phyloP scores from a whole-genome alignment of 1,140 invertebrate species.

The Trichogramma pretiosum region DNA sequence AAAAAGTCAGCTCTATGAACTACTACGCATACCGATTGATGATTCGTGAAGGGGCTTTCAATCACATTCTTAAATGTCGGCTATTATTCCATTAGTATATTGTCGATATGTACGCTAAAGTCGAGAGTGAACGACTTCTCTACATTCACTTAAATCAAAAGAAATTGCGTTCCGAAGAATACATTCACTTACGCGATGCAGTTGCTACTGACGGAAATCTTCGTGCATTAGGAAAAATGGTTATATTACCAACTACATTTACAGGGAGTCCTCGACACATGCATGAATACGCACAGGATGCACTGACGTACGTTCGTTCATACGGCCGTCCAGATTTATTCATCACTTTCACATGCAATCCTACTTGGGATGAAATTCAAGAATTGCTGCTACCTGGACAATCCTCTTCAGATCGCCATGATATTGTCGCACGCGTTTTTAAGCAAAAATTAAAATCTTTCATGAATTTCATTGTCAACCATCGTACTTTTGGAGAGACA shows the following conservation, averaged over 20 bases:
- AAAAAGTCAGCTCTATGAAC: conserved; percentile 31
- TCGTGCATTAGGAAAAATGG: conserved; percentile 26
- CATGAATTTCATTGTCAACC: conserved; percentile 35
- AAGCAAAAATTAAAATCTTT: conserved; percentile 42
- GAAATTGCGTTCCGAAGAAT: conserved; percentile 40
- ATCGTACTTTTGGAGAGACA: conserved; percentile 33
- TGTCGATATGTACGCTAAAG: conserved; percentile 46
- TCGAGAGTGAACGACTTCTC: conserved; percentile 39
- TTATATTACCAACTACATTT: conserved; percentile 40
- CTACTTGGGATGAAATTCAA: too few species aligned
- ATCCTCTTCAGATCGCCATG: conserved; percentile 34
- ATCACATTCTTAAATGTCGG: conserved; percentile 13
- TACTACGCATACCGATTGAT: conserved; percentile 38
- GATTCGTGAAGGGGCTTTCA: conserved; percentile 14
- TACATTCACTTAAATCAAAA: conserved; percentile 41
- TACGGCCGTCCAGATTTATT: conserved; percentile 38
- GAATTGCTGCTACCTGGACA: too few species aligned
- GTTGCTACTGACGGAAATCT: conserved; percentile 13
- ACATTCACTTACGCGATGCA: conserved; percentile 30
- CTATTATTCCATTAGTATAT: conserved; percentile 33
- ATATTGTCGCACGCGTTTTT: conserved; percentile 44
- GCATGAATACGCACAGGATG: conserved; percentile 44
- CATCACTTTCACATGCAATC: conserved; percentile 40
- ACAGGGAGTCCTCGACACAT: conserved; percentile 39
- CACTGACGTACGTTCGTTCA: conserved; percentile 37